Conservation (phyloP, 2,113 vertebrate genomes). For the Nasalis larvatus region DNA sequence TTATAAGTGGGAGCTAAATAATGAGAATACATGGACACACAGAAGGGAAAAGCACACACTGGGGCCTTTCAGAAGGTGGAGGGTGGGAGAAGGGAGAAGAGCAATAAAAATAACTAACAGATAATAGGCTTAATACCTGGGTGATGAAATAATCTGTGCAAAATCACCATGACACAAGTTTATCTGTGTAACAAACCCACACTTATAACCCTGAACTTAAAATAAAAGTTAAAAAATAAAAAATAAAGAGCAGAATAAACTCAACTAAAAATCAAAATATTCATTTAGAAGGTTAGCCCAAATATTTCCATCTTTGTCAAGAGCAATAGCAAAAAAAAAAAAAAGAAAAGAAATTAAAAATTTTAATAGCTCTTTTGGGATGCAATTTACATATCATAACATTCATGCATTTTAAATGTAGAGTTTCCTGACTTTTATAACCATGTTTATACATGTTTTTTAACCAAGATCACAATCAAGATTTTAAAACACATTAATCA, state of each 20-base stretch:
- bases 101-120: no score
- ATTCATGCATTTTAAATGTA: not conserved
- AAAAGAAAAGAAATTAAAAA: not conserved
- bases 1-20: no score
- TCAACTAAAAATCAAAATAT: not conserved
- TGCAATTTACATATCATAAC: not conserved
- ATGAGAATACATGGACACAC: no score
- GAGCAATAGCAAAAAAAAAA: not conserved
- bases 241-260: not conserved
- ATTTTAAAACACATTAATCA: not conserved
- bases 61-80: no score
- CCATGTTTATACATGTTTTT: not conserved
- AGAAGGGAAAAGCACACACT: no score
- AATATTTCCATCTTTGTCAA: not conserved
- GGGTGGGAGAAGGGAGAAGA: no score
- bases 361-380: not conserved
- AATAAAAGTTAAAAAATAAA: not conserved
- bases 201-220: no score
- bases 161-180: not conserved
- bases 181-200: not conserved
- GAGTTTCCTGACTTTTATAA: not conserved
- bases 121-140: no score
- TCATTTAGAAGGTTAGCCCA: not conserved
- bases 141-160: no score
- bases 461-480: not conserved